Evolutionary conservation across 2,888 invertebrate genomes (phyloP).

Genomic region (Syritta pipiens): DNA sequence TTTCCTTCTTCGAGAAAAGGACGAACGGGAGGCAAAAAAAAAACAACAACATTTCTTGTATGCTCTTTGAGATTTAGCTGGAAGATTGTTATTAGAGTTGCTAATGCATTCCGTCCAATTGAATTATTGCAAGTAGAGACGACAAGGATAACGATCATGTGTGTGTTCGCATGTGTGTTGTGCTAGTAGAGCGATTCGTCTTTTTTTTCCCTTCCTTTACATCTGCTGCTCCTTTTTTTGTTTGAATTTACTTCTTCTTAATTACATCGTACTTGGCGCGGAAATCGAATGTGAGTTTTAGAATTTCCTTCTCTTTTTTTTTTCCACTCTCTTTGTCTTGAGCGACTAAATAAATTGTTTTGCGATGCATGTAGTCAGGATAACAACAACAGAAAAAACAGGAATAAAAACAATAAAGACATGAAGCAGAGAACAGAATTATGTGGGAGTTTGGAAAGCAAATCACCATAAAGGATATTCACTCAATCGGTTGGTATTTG

Average conservation of each 20-base stretch:
- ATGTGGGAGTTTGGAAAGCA: constrained; percentile 23
- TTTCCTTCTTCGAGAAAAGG: constrained; percentile 14
- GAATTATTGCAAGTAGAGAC: constrained; percentile 60
- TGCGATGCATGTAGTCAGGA: constrained; percentile 10
- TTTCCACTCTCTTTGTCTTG: not conserved
- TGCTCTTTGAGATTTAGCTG: constrained; percentile 64
- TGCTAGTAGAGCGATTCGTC: not conserved
- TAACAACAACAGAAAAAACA: not conserved
- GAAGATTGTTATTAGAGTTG: constrained; percentile 64
- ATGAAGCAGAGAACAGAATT: constrained; percentile 9
- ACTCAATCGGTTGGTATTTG: constrained; percentile 51
- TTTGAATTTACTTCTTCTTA: constrained; percentile 7
- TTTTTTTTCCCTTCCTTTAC: not conserved
- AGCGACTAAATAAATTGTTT: constrained; percentile 20
- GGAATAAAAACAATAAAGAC: not conserved
- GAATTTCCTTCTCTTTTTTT: not conserved
- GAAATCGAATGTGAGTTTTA: constrained; percentile 45
- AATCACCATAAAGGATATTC: constrained; percentile 58
- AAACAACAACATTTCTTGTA: constrained; percentile 31
- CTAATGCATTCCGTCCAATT: constrained; percentile 69
- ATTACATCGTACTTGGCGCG: constrained; percentile 20
- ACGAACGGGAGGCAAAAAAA: not conserved
- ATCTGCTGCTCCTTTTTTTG: constrained; percentile 7
- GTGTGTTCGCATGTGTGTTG: constrained; percentile 23
- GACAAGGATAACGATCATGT: constrained; percentile 59